Evolutionary conservation across 53 echinoderm and acorn worm genomes (phyloP).

Genomic region (Paelopatides confundens): DNA sequence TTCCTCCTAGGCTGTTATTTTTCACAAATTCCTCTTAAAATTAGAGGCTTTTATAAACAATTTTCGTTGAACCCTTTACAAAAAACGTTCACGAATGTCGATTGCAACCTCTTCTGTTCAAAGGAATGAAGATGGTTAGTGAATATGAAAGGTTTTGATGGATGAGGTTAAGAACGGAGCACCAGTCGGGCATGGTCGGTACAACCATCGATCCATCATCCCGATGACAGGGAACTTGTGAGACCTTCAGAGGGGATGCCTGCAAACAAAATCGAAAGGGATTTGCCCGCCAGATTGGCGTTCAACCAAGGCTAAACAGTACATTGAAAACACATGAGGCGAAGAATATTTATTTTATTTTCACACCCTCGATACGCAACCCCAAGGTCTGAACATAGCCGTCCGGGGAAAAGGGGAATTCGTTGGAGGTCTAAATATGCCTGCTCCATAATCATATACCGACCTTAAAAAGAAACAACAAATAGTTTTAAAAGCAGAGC

Average conservation of each 20-base stretch:
- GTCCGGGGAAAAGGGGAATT: background rate
- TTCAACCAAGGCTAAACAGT: conserved; percentile 36
- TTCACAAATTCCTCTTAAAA: background rate
- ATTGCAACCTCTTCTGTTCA: background rate
- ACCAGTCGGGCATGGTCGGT: conserved; percentile 34
- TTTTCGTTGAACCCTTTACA: background rate
- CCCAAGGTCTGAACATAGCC: conserved; percentile 5
- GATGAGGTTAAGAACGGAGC: conserved; percentile 22
- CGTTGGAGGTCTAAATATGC: background rate
- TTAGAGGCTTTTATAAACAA: conserved; percentile 11
- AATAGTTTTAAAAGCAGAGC: background rate
- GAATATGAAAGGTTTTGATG: conserved; percentile 40
- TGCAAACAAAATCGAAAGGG: conserved; percentile 17
- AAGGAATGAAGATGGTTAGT: conserved; percentile 25
- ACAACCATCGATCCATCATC: conserved; percentile 45
- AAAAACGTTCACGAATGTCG: background rate
- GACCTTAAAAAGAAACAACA: background rate
- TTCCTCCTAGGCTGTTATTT: too few relatives aligned
- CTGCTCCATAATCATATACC: too few relatives aligned
- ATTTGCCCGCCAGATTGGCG: conserved; percentile 41
- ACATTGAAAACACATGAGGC: conserved; percentile 32
- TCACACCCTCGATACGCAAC: conserved; percentile 23
- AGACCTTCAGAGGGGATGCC: conserved; percentile 26
- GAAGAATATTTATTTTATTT: conserved; percentile 32
- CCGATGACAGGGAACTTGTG: conserved; percentile 12